A percentile compares a stretch with the other conserved stretches of the same genome.
phyloP scores from a whole-genome alignment of 1,140 invertebrate species.

The Diachasmimorpha longicaudata region DNA sequence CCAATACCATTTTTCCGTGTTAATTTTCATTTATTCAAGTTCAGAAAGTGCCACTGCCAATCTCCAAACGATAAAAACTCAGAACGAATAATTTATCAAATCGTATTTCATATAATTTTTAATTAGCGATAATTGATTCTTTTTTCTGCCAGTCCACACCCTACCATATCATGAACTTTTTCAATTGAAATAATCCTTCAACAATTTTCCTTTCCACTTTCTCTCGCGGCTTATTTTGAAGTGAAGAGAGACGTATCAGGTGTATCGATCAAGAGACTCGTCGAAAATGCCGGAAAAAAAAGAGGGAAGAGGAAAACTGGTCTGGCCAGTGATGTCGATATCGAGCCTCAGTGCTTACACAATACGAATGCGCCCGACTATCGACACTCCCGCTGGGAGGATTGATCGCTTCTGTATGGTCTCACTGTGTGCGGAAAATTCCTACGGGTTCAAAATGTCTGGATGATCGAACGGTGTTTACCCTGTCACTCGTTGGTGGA shows the following conservation, averaged over 20 bases:
- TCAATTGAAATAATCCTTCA: too few relatives aligned
- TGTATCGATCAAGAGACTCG: not conserved
- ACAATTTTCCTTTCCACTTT: too few relatives aligned
- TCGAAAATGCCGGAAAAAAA: not conserved
- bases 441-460: constrained; percentile 18
- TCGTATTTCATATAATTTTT: too few relatives aligned
- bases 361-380: constrained; percentile 4
- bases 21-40: too few relatives aligned
- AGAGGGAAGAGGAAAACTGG: not conserved
- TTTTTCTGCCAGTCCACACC: too few relatives aligned
- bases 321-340: not conserved
- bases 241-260: not conserved
- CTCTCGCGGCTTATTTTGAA: not conserved
- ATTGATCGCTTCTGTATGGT: constrained; percentile 20
- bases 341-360: not conserved
- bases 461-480: constrained; percentile 32
- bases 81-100: too few relatives aligned
- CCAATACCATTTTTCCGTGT: too few relatives aligned
- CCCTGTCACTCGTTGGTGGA: constrained; percentile 27
- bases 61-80: too few relatives aligned
- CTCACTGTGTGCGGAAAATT: constrained; percentile 14
- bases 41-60: too few relatives aligned
- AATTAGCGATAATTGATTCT: too few relatives aligned
- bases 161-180: too few relatives aligned
- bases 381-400: constrained; percentile 24